Conservation (phyloP, 2,888 invertebrate genomes). For the Antheraea yamamai region DNA sequence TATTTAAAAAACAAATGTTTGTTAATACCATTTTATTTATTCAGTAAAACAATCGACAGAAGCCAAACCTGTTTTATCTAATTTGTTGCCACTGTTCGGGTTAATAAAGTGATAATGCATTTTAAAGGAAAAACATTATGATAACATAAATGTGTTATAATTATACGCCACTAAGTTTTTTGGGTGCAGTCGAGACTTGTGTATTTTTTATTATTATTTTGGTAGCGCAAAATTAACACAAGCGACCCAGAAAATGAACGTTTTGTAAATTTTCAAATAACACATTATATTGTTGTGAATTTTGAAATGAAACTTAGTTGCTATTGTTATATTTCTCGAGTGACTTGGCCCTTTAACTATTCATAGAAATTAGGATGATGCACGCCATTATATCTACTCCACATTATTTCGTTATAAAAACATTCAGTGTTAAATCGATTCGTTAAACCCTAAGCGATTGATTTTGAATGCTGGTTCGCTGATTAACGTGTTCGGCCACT, state of each 20-base stretch:
- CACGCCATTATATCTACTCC: too few relatives aligned
- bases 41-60: background rate
- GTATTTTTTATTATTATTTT: background rate
- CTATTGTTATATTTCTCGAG: background rate
- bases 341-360: too few relatives aligned
- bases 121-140: background rate
- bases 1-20: too few relatives aligned
- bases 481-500: too few relatives aligned
- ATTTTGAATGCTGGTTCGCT: too few relatives aligned
- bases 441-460: too few relatives aligned
- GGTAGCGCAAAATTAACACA: background rate
- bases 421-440: too few relatives aligned
- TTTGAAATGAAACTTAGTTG: too few relatives aligned
- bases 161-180: background rate
- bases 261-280: background rate
- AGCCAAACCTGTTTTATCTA: background rate
- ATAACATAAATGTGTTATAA: slow-evolving; percentile 9
- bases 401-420: too few relatives aligned
- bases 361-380: too few relatives aligned
- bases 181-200: background rate
- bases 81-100: background rate
- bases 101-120: slow-evolving; percentile 6
- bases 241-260: background rate
- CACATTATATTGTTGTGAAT: background rate
- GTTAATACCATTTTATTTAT: background rate